Evolutionary conservation across 2,113 vertebrate species (phyloP).

Genomic region (Numida meleagris): DNA sequence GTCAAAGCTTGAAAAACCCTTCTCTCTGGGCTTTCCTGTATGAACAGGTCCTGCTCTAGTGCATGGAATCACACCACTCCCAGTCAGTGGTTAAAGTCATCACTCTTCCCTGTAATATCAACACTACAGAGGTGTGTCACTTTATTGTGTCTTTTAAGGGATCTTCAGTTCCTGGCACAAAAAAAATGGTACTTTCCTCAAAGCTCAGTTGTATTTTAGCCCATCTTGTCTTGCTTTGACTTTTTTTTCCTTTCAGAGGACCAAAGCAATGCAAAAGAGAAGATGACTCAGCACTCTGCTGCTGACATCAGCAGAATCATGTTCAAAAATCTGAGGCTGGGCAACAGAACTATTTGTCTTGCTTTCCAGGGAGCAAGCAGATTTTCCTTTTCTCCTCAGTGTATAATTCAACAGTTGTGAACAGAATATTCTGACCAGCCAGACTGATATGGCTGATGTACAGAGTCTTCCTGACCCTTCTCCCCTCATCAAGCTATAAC

Average conservation of each 20-base stretch:
- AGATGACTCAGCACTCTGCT: constrained; percentile 33
- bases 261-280: not conserved
- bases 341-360: constrained; percentile 14
- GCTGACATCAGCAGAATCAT: constrained; percentile 14
- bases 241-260: not conserved
- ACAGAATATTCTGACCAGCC: not conserved
- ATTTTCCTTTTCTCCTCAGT: constrained; percentile 6
- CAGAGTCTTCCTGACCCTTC: not conserved
- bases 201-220: not conserved
- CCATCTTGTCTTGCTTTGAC: not conserved
- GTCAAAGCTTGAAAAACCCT: not conserved
- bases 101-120: not conserved
- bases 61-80: not conserved
- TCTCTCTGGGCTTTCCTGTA: not conserved
- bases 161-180: not conserved
- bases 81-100: not conserved
- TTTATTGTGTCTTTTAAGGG: not conserved
- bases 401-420: not conserved
- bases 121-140: not conserved
- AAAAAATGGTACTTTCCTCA: not conserved
- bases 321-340: constrained; percentile 49
- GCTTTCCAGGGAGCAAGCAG: constrained; percentile 6
- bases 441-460: not conserved
- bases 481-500: not conserved
- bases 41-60: not conserved